phyloP scores from a whole-genome alignment of 2,888 invertebrate genomes.

The Eupsilia transversa region DNA sequence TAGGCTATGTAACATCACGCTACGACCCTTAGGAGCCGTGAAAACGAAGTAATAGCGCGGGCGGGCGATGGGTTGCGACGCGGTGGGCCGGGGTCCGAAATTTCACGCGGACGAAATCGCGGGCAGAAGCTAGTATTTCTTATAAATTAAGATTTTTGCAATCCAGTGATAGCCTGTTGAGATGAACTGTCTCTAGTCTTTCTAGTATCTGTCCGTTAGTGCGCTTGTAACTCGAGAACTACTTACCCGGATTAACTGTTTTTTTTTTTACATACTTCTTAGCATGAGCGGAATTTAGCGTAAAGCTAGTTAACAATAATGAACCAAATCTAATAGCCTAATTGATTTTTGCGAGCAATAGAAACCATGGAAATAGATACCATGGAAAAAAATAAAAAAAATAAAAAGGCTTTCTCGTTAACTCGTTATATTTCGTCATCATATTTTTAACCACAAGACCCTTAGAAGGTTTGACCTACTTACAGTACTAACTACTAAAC shows the following conservation, averaged over 20 bases:
- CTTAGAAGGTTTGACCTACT: slow-evolving; percentile 52
- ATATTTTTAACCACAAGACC: slow-evolving; percentile 19
- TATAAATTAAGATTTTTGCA: background rate
- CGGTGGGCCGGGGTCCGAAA: too few species aligned
- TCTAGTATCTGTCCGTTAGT: background rate
- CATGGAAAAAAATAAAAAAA: too few species aligned
- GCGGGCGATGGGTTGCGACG: too few species aligned
- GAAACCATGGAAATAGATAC: too few species aligned
- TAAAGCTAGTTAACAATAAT: background rate
- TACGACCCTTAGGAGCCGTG: too few species aligned
- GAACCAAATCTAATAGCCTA: background rate
- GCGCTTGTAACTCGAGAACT: background rate
- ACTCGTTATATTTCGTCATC: slow-evolving; percentile 10
- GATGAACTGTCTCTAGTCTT: background rate
- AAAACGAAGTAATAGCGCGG: too few species aligned
- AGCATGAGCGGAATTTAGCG: too few species aligned
- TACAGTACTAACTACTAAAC: slow-evolving; percentile 27
- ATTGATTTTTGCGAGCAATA: background rate
- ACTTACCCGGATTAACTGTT: too few species aligned
- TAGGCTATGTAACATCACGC: too few species aligned
- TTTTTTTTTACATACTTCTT: too few species aligned
- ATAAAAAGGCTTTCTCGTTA: slow-evolving; percentile 14
- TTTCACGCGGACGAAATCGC: too few species aligned
- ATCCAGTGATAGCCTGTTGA: background rate
- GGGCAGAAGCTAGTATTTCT: too few species aligned